Evolutionary conservation across 2,797 vertebrate species (phyloP), one percentile per base, ranked within the genome.

Genomic region (Protonibea diacanthus): DNA sequence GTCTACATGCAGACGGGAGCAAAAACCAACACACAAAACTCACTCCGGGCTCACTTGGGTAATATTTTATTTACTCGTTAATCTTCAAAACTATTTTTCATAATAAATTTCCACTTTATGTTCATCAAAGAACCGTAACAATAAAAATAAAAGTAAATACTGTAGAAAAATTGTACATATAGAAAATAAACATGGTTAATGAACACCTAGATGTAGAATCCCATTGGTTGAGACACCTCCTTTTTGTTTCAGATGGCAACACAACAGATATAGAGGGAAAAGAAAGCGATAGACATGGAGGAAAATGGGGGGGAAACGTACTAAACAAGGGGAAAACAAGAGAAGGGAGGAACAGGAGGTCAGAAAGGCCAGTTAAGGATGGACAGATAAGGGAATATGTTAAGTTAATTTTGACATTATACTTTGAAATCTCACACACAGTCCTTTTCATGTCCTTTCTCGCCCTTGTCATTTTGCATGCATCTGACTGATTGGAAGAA

Each of bases 31-130:
- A 85, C 74, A 89, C 51, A 67, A 65, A 67, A 90, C 12, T 15
- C 83, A 89, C 87, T 57, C 73, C 77, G 45, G 74, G 76, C 78
- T 92, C 92, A 94, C 95, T 96, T 95, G 93, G 92, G 93, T 94
- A 95, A 96, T 96, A 95, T 95, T 96, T 96, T 94, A 96, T 96
- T 96, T 95, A 95, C 95, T 95, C 94, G 92, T 95, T 96, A 94
- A 95, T 95, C 95, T 95, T 96, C 94, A 96, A 96, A 96, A 96
- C 95, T 96, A 95, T 96, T 96, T 95, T 96, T 95, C 93, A 95
- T 96, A 96, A 95, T 96, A 95, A 95, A 95, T 95, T 95, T 95
- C 94, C 95, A 95, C 95, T 95, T 96, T 95, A 95, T 95, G 94
- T 95, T 96, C 95, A 93, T 96, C 94, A 96, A 96, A 95, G 95